Evolutionary conservation across 2,888 invertebrate genomes (phyloP).

Genomic region (Rhagonycha lutea): DNA sequence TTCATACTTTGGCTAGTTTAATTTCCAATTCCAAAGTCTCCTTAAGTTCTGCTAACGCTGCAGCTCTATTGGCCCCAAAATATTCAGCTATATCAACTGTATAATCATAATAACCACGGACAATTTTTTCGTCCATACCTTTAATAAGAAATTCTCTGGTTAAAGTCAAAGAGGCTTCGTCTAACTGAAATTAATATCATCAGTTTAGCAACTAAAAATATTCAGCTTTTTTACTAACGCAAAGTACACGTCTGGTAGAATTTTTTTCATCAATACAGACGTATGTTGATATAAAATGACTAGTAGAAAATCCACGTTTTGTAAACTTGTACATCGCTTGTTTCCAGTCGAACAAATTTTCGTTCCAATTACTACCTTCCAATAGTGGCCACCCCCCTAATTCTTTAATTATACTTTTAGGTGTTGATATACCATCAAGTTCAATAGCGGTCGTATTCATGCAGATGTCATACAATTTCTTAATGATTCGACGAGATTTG

Average conservation of each 20-base stretch:
- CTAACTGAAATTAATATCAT: slow-evolving; percentile 9
- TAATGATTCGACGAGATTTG: slow-evolving; percentile 74
- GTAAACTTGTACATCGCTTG: slow-evolving; percentile 81
- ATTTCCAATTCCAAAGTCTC: slow-evolving; percentile 56
- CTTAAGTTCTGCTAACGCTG: slow-evolving; percentile 63
- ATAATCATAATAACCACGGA: slow-evolving; percentile 59
- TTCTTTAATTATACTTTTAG: slow-evolving; percentile 68
- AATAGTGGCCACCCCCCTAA: slow-evolving; percentile 93
- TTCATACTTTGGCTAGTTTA: slow-evolving; percentile 45
- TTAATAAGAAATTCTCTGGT: slow-evolving; percentile 16
- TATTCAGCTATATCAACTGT: slow-evolving; percentile 81
- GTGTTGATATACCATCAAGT: slow-evolving; percentile 72
- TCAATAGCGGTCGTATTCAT: slow-evolving; percentile 87
- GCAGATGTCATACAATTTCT: slow-evolving; percentile 83
- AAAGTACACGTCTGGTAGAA: slow-evolving; percentile 80
- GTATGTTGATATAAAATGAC: slow-evolving; percentile 88
- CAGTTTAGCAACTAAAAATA: not conserved
- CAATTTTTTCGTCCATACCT: not conserved
- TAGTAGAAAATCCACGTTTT: slow-evolving; percentile 79
- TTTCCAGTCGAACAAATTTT: slow-evolving; percentile 76
- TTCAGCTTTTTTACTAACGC: slow-evolving; percentile 65
- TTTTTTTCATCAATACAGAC: slow-evolving; percentile 88
- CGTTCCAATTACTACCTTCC: slow-evolving; percentile 75
- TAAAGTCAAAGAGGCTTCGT: slow-evolving; percentile 53
- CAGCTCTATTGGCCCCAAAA: slow-evolving; percentile 71